Evolutionary conservation across 92 coral and sea anemone genomes (phyloP).

Genomic region (Palythoa grandis): DNA sequence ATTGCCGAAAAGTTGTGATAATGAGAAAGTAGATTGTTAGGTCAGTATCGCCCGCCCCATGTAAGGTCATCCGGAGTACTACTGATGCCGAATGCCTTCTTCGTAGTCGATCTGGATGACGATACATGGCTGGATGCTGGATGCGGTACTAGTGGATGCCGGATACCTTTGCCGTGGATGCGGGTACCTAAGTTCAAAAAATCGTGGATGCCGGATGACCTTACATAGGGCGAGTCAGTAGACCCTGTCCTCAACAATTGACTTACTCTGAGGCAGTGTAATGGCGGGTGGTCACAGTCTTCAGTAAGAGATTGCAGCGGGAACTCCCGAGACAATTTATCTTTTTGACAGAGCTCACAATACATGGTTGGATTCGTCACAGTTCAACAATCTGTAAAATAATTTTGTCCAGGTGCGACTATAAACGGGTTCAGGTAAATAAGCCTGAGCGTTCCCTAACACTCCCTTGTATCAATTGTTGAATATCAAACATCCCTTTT

Average conservation of each 20-base stretch:
- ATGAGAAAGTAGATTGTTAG: too few relatives aligned
- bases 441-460: neutral
- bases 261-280: constrained; percentile 92
- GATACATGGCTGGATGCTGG: too few relatives aligned
- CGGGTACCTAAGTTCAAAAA: neutral
- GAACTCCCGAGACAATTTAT: constrained; percentile 87
- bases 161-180: too few relatives aligned
- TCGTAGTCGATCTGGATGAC: too few relatives aligned
- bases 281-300: constrained; percentile 79
- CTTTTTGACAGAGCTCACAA: constrained; percentile 75
- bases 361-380: constrained; percentile 53
- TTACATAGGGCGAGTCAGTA: too few relatives aligned
- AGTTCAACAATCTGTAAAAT: neutral
- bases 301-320: constrained; percentile 79
- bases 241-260: neutral
- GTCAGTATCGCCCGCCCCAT: too few relatives aligned
- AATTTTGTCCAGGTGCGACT: neutral
- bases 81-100: too few relatives aligned
- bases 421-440: neutral
- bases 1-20: too few relatives aligned
- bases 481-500: neutral
- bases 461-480: neutral
- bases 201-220: too few relatives aligned
- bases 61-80: too few relatives aligned
- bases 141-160: too few relatives aligned